Evolutionary conservation across 53 echinoderm and acorn worm genomes (phyloP), one percentile per base, ranked within the genome.

Genomic region (Henricia sp.): DNA sequence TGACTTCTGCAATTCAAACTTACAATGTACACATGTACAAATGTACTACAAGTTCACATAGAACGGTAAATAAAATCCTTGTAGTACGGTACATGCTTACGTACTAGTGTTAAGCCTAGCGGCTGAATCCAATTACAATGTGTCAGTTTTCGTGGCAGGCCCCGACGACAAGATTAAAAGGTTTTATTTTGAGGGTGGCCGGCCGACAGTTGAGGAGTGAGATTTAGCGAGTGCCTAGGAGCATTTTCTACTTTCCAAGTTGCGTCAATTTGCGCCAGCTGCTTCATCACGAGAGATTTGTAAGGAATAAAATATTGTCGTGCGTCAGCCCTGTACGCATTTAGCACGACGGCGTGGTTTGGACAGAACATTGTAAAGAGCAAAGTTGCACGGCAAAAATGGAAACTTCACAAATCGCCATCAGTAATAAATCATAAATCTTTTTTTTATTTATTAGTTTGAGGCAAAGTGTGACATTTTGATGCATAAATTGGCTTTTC

Each of bases 121-220:
- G 20, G 58, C 29, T 25, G 60, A 77, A 77, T 77, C 77, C 77
- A 77, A 77, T 77, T 60, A 77, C 77, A 77, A 39, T 77, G 77
- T 77, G 77, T 77, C 58, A 77, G 60, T 42, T 57, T 40, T 40
- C 16, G 2, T 17, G 32, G 42, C 59, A 8, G 19, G 14, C 42
- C 5, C 19, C n/a, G n/a, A n/a, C n/a, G 56, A 26, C 32, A 32
- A 30, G 60, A 77, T 77, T 77, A 41, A 54, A 60, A 42, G 17
- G 40, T 24, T 51, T 60, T 67, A 67, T 60, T 60, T 60, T 32
- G 33, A 60, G 33, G 62, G 62, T 16, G 33, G 62, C 14, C 13
- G 62, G 62, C 62, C 33, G 12, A 60, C 62, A 60, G 9, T 28
- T 25, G 29, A 60, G 32, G 33, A 28, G 13, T 4, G 5, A 60